Base-by-base conservation (phyloP, 2,113 vertebrate genomes). In the Vireo altiloquus region DNA sequence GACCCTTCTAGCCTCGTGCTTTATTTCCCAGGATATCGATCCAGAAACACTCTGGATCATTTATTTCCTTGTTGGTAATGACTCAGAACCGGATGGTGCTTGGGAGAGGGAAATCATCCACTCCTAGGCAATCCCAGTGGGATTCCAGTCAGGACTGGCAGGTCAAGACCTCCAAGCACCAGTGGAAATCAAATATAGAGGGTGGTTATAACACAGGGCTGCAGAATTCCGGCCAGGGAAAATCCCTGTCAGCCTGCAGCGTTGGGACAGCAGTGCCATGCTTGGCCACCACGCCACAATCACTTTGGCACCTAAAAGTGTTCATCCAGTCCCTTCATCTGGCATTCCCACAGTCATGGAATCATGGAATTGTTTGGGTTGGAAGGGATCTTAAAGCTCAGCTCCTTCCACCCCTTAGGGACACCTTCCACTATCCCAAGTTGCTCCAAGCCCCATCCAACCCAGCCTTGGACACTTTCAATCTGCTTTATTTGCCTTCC, bases 291-390 rank as follows among this genome's bases (percentile, higher is more conserved):
- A 17, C 10, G 1, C 30, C 74, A 31, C 0, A 0, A 6, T 57
- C 3, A 0, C 37, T 19, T 30, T 8, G 42, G 17, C 3, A 2
- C 5, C 33, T n/a, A 0, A 35, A 10, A 9, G 9, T 0, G 1
- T 21, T n/a, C 82, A 16, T 24, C 54, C 89, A 59, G 16, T 27
- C 42, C 65, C 28, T 79, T 57, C 47, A 6, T 4, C 71, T 68
- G 33, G 8, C 37, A n/a, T 66, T 66, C 61, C 57, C 61, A 37
- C 44, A 46, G 17, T 44, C 14, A 0, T 24, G 56, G 44, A 50
- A 50, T 39, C n/a, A 24, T 37, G 69, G 63, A 61, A 61, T n/a
- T 54, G 11, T 60, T 53, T 78, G 74, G 23, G 15, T 60, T 18
- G 37, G 63, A 28, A 33, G 12, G 63, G 39, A 39, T 37, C 15